These are phyloP conservation scores for Desmophyllum pertusum DNA, from an alignment of 92 coral and sea anemone species.

Conservation along the genomic window DNA sequence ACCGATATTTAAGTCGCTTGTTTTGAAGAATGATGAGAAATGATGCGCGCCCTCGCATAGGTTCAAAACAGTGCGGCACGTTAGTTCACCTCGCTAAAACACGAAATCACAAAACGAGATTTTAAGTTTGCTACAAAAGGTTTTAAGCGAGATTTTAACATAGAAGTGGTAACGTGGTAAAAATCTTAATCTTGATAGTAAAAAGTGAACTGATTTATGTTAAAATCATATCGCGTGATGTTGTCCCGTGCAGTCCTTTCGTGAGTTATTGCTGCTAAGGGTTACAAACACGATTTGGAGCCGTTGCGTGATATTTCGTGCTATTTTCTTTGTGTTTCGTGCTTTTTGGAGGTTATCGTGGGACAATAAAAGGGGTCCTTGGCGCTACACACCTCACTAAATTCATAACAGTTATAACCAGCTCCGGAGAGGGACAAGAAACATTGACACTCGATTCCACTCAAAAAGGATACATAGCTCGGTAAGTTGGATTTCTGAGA, in stretches of 20 bases:
- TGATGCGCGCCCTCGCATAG: too few species aligned
- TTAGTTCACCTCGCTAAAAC: neutral
- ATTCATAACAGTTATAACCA: neutral
- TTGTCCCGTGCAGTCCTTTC: conserved; percentile 1
- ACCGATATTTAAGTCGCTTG: too few species aligned
- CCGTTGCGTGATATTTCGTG: too few species aligned
- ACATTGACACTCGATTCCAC: neutral
- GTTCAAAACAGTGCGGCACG: neutral
- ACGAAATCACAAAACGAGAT: neutral
- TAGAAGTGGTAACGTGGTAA: neutral
- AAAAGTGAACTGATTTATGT: too few species aligned
- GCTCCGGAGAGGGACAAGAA: neutral
- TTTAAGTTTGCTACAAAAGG: neutral
- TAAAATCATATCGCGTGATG: neutral
- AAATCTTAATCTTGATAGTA: neutral
- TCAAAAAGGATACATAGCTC: too few species aligned
- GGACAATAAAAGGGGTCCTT: neutral
- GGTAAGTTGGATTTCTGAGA: neutral
- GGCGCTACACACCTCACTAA: neutral
- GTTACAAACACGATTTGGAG: neutral
- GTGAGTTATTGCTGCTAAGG: too few species aligned
- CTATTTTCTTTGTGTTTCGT: too few species aligned
- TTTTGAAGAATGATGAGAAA: too few species aligned
- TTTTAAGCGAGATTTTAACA: neutral
- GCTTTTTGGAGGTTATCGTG: neutral